Conservation (phyloP, 2,888 invertebrate species). For the Heliconius cydno region DNA sequence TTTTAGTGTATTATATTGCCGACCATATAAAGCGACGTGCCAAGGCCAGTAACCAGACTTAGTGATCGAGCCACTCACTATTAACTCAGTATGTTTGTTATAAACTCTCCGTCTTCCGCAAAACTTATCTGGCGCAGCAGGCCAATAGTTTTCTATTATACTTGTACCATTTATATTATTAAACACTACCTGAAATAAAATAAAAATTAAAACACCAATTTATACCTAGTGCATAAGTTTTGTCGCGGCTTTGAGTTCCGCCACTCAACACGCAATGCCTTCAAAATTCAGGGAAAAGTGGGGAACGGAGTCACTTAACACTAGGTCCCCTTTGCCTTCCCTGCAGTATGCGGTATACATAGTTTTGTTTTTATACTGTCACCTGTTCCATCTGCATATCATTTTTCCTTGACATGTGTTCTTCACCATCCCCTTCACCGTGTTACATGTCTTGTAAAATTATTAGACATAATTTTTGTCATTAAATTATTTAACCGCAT, state of each 20-base stretch:
- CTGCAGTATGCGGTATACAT: too few relatives aligned
- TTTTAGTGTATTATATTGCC: background rate
- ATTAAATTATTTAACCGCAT: background rate
- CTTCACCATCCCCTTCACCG: background rate
- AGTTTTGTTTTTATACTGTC: too few relatives aligned
- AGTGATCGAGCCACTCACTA: background rate
- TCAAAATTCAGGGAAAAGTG: too few relatives aligned
- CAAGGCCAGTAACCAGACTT: conserved; percentile 13
- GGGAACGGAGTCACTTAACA: too few relatives aligned
- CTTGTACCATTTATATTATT: background rate
- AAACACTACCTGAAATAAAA: background rate
- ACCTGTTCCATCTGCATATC: too few relatives aligned
- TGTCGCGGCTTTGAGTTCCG: background rate
- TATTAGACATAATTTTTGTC: background rate
- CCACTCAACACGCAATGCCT: too few relatives aligned
- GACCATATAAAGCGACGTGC: conserved; percentile 9
- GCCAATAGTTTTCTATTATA: background rate
- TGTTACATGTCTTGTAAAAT: too few relatives aligned
- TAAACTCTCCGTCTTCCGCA: conserved; percentile 15
- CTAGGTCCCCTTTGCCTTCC: too few relatives aligned
- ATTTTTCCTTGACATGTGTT: background rate
- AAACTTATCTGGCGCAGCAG: conserved; percentile 1
- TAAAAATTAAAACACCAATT: background rate
- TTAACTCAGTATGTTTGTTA: conserved; percentile 5
- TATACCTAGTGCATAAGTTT: background rate